These are phyloP conservation scores for Synanthedon formicaeformis DNA, from an alignment of 2,888 invertebrate genomes.

Conservation along the genomic window DNA sequence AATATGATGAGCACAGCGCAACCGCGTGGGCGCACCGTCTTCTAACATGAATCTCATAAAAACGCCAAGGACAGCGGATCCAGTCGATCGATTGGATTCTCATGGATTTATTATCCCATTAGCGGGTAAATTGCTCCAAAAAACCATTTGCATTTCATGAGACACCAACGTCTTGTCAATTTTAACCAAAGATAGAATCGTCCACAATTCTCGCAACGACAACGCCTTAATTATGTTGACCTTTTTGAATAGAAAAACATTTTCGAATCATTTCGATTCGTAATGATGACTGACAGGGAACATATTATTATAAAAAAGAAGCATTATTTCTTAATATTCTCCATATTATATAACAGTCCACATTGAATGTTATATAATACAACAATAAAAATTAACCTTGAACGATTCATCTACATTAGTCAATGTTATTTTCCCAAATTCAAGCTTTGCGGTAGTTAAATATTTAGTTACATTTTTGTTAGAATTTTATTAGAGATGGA, in stretches of 20 bases:
- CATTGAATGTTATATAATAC: background rate
- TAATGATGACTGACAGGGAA: background rate
- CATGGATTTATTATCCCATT: slow-evolving; percentile 34
- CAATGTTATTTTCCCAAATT: no score
- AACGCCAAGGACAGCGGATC: slow-evolving; percentile 42
- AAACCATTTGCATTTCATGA: slow-evolving; percentile 9
- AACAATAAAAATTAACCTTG: no score
- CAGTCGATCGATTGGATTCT: slow-evolving; percentile 19
- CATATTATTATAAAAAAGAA: background rate
- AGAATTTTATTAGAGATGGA: no score
- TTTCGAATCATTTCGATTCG: background rate
- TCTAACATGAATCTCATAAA: slow-evolving; percentile 34
- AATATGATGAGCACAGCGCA: slow-evolving; percentile 32
- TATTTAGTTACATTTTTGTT: no score
- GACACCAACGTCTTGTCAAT: background rate
- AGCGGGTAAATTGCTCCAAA: slow-evolving; percentile 19
- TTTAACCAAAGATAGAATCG: background rate
- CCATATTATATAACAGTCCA: background rate
- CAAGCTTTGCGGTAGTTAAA: no score
- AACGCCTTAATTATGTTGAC: background rate
- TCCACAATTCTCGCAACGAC: background rate
- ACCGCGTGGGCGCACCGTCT: slow-evolving; percentile 36
- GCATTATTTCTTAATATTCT: background rate
- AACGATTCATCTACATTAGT: no score
- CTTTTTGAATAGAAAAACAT: background rate